Conservation (phyloP, 2,113 vertebrate species). For the Sarotherodon lohbergeri region DNA sequence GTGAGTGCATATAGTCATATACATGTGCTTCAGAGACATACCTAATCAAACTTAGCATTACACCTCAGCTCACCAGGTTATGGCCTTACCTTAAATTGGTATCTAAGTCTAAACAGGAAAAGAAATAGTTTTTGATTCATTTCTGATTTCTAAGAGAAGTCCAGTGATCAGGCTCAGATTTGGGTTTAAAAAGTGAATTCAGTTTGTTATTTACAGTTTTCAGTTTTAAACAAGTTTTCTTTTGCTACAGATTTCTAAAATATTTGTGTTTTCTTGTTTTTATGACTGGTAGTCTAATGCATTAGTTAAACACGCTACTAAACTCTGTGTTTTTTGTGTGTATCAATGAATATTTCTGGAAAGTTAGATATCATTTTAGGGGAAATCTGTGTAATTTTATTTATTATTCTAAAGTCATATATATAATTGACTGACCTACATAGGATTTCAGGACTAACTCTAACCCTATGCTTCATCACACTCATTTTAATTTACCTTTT, state of each 20-base stretch:
- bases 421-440: background rate
- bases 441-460: background rate
- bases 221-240: background rate
- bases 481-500: background rate
- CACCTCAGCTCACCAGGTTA: background rate
- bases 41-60: accelerated
- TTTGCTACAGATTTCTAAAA: background rate
- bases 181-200: background rate
- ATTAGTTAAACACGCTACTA: accelerated
- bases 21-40: background rate
- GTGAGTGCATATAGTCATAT: background rate
- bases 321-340: background rate
- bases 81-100: background rate
- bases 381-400: background rate
- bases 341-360: background rate
- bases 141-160: background rate
- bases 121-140: accelerated
- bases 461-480: background rate
- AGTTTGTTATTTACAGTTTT: background rate
- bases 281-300: background rate
- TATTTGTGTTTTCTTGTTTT: background rate
- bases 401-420: background rate
- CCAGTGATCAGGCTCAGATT: background rate
- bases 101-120: background rate
- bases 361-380: background rate